Evolutionary conservation across 2,888 invertebrate genomes (phyloP), one percentile per base, ranked within the genome.

Genomic region (Melipona beecheii): DNA sequence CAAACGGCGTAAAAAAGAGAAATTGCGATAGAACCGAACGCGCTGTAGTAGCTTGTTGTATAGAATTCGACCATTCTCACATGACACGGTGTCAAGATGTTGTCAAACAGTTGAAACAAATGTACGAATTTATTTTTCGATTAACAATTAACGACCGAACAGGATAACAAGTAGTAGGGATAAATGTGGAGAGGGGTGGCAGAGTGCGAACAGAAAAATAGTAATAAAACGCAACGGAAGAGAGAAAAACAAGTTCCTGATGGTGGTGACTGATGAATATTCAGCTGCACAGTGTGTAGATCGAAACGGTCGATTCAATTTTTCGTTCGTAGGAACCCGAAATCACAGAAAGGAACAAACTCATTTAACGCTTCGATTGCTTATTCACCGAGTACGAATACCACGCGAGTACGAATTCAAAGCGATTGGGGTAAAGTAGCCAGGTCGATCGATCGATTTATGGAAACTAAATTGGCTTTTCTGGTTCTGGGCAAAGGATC

Each of bases 1-100:
- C 86, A 81, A 69, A 65, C 60, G 21, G 43, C 56, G 54, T 79
- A 82, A 86, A 86, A 31, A 87, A 79, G 75, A 52, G 60, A 69
- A 76, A 82, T 84, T 86, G 81, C 84, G 80, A 81, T 64, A 65
- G 65, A 74, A 74, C 24, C 62, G 74, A 77, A 77, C 65, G 60
- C 27, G 50, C n/a, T 65, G 52, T 62, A 75, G 27, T 1, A n/a
- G 79, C 73, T 77, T 82, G 82, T 85, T 82, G 82, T 58, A 50
- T 74, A 70, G 65, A 81, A 86, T 86, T 85, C 56, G 78, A 75
- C 72, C 75, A 85, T 86, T 86, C 73, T 36, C 65, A 52, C 71
- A 69, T 69, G 86, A 82, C 76, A 62, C 60, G 81, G 69, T 66
- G 81, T 76, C 78, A 78, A 73, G 74, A 64, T 31, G 75, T 50